Evolutionary conservation across 2,113 vertebrate species (phyloP).

Genomic region (Nycticorax nycticorax): DNA sequence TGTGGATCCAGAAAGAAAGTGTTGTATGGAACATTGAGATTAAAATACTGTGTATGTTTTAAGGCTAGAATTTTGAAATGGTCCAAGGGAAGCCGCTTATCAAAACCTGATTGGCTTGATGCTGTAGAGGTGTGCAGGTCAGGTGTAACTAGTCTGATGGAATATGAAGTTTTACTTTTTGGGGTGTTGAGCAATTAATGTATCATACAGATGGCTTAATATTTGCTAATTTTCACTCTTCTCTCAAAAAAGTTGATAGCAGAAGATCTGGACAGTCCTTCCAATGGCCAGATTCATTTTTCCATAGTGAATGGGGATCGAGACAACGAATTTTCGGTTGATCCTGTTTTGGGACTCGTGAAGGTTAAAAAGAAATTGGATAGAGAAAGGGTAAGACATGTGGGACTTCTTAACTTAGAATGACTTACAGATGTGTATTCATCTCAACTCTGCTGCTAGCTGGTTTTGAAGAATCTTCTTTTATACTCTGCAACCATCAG

Average conservation of each 20-base stretch:
- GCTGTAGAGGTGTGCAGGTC: not conserved
- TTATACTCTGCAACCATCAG: not conserved
- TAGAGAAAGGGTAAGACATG: constrained; percentile 86
- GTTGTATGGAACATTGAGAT: not conserved
- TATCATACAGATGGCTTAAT: not conserved
- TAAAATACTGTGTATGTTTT: not conserved
- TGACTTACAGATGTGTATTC: not conserved
- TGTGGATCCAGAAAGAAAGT: not conserved
- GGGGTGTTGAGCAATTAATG: not conserved
- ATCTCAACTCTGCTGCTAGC: not conserved
- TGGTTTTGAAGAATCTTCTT: not conserved
- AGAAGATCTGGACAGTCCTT: constrained; percentile 90
- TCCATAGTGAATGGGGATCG: constrained; percentile 90
- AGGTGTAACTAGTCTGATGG: not conserved
- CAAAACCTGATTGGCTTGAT: not conserved
- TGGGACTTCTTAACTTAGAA: not conserved
- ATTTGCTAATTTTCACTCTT: constrained; percentile 10
- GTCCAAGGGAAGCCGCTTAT: not conserved
- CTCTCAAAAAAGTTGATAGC: constrained; percentile 83
- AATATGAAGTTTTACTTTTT: not conserved
- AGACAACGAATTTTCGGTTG: constrained; percentile 90
- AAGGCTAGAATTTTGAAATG: not conserved
- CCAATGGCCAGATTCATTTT: constrained; percentile 88
- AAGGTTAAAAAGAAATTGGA: constrained; percentile 95
- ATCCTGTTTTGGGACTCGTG: constrained; percentile 87